Conservation (phyloP, 2,797 vertebrate species). For the Myotis vivesi region DNA sequence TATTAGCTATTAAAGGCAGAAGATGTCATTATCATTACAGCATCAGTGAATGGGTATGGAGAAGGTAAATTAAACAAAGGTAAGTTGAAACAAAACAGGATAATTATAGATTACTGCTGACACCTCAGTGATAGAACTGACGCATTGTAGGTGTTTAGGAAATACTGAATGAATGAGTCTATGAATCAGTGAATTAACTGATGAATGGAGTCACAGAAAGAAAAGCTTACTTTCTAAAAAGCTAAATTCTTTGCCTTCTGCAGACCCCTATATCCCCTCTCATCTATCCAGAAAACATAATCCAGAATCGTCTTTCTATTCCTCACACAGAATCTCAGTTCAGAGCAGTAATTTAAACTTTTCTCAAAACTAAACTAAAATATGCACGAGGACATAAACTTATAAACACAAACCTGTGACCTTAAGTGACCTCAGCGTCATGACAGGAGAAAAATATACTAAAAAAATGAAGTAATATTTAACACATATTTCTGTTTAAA, state of each 20-base stretch:
- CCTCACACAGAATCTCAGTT: not conserved
- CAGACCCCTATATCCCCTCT: not conserved
- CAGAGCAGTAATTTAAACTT: not conserved
- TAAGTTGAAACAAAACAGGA: slow-evolving; percentile 13
- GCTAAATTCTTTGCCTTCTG: not conserved
- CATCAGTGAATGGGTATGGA: not conserved
- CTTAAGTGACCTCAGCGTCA: not conserved
- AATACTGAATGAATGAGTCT: not conserved
- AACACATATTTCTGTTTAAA: slow-evolving; percentile 25
- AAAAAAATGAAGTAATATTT: slow-evolving; percentile 35
- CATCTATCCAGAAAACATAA: not conserved
- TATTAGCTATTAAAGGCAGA: not conserved
- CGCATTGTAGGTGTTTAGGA: not conserved
- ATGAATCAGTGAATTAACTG: not conserved
- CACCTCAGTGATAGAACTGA: not conserved
- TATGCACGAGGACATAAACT: not conserved
- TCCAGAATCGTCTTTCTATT: not conserved
- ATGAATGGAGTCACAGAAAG: not conserved
- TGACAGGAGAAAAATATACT: not conserved
- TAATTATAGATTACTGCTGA: not conserved
- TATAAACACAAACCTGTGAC: not conserved
- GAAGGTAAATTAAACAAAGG: not conserved
- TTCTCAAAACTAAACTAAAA: slow-evolving; percentile 31
- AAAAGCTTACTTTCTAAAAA: not conserved
- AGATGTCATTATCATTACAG: slow-evolving; percentile 4